Base-by-base conservation (phyloP, 2,797 vertebrate species). In the Euthynnus affinis region DNA sequence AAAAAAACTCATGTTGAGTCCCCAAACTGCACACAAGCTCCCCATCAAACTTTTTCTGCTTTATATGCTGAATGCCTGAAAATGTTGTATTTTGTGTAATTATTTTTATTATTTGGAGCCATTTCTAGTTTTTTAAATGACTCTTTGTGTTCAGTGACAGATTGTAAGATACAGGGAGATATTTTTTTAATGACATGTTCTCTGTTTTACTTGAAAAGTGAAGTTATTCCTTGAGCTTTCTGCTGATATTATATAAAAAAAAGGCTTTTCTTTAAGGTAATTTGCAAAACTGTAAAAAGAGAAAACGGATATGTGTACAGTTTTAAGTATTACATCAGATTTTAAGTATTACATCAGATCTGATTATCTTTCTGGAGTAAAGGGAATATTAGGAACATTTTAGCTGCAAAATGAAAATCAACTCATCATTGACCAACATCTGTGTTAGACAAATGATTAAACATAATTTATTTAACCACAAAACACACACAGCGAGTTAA, bases 131-230 rank as follows among this genome's bases (percentile, higher is more conserved):
- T 85, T 91, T 85, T 88, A 76, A 74, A 76, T 18, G n/a, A 42
- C 37, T 55, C 40, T 79, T 69, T 77, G 58, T 75, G 78, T 72
- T 84, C 74, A 93, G 90, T 95, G 94, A 93, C 95, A 92, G 77
- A 81, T 46, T 74, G 71, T 84, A 66, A 77, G 48, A 87, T 84
- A 81, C 87, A 71, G 68, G 58, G 78, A 71, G 75, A 82, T 78
- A 81, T 82, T 85, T 86, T 89, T 86, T 81, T 78, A 53, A 78
- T 73, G 73, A 18, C 22, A 5, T 68, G 17, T 83, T 88, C 40
- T 87, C 66, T 71, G 69, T 89, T 88, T 87, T 87, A 93, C 93
- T 94, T 93, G 93, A 94, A 93, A 80, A 78, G 74, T 87, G 72
- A 76, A 9, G 48, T 83, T 56, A 34, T 75, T 89, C 67, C 48